Evolutionary conservation across 2,888 invertebrate genomes (phyloP).

Genomic region (Nomada ruficornis): DNA sequence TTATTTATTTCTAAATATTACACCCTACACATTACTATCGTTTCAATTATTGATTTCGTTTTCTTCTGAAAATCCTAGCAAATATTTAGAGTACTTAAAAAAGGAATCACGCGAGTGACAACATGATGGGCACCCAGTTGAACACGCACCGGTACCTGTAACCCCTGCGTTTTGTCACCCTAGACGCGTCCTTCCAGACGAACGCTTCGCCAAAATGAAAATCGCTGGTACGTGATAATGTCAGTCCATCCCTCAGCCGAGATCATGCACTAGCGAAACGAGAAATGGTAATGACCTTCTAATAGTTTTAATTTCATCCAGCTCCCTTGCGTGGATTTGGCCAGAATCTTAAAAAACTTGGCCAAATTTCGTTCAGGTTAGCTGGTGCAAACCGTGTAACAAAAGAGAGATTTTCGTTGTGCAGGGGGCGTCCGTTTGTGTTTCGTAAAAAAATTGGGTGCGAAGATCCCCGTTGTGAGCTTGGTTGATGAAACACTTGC

Average conservation of each 20-base stretch:
- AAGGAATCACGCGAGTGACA: constrained; percentile 41
- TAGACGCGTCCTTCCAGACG: constrained; percentile 79
- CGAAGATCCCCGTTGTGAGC: constrained; percentile 67
- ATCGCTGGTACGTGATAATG: constrained; percentile 63
- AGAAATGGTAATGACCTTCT: constrained; percentile 75
- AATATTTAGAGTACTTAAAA: not conserved
- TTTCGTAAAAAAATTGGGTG: constrained; percentile 69
- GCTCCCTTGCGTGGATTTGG: not conserved
- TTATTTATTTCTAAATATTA: too few species aligned
- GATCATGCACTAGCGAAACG: constrained; percentile 68
- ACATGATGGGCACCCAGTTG: constrained; percentile 12
- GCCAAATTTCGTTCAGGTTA: not conserved
- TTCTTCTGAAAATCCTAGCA: not conserved
- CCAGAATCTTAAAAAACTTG: not conserved
- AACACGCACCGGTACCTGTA: constrained; percentile 62
- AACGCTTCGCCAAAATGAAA: constrained; percentile 80
- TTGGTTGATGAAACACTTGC: constrained; percentile 66
- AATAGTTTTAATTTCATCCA: constrained; percentile 60
- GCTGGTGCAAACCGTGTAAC: not conserved
- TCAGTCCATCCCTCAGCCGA: constrained; percentile 49
- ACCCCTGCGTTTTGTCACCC: constrained; percentile 65
- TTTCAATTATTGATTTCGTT: not conserved
- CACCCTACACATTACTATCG: too few species aligned
- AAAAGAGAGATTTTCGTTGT: constrained; percentile 38
- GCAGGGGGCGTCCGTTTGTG: constrained; percentile 4